phyloP scores from a whole-genome alignment of 2,797 vertebrate genomes.

The Anguilla obscura region DNA sequence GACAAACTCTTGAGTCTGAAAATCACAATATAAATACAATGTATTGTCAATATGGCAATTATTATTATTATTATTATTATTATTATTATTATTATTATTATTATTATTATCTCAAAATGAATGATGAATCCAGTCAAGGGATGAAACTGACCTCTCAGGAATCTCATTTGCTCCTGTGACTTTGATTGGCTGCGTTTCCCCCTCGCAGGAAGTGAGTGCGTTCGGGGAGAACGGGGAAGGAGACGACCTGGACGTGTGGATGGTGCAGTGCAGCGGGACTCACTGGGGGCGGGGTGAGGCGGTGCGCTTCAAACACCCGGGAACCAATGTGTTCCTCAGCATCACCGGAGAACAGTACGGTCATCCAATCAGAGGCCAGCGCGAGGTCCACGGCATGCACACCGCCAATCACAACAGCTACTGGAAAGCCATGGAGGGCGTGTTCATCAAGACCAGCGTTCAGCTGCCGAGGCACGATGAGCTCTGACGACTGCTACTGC shows the following conservation, averaged over 20 bases:
- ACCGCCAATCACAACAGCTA: constrained; percentile 81
- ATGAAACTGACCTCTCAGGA: neutral
- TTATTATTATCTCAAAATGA: too few relatives aligned
- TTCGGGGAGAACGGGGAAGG: constrained; percentile 95
- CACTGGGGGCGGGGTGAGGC: constrained; percentile 86
- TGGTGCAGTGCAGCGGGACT: constrained; percentile 82
- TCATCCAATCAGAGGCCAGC: constrained; percentile 90
- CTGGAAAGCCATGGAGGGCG: constrained; percentile 93
- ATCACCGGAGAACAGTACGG: constrained; percentile 94
- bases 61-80: too few relatives aligned
- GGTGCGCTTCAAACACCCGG: constrained; percentile 87
- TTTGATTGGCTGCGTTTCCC: neutral
- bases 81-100: too few relatives aligned
- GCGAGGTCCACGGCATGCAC: constrained; percentile 89
- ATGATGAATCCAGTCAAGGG: neutral
- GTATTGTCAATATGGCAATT: too few relatives aligned
- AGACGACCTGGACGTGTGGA: constrained; percentile 91
- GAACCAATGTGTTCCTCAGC: constrained; percentile 87
- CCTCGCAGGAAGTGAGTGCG: constrained; percentile 90
- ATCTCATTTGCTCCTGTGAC: neutral
- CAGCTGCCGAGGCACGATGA: constrained; percentile 80
- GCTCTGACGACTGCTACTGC: constrained; percentile 70
- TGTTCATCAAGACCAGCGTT: constrained; percentile 88
- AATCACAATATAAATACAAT: too few relatives aligned
- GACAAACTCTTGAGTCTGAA: too few relatives aligned